These are phyloP conservation scores for Tigriopus japonicus DNA, from an alignment of 1,140 invertebrate genomes.

Conservation along the genomic window DNA sequence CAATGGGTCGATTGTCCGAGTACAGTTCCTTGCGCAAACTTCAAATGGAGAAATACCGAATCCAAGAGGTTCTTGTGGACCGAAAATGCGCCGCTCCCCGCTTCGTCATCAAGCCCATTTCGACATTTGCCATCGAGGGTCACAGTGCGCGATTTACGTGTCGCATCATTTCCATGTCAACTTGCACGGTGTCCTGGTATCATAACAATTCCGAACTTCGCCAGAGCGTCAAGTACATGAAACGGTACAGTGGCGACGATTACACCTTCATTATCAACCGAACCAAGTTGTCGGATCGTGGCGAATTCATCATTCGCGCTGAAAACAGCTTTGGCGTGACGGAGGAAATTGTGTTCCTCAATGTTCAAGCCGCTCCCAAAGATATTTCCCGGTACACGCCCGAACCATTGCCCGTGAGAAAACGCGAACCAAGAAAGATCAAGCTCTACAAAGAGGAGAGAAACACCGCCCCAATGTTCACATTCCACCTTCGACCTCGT, in stretches of 20 bases:
- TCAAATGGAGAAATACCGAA: slow-evolving; percentile 85
- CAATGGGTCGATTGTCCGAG: slow-evolving; percentile 87
- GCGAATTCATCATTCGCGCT: slow-evolving; percentile 89
- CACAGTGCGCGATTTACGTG: slow-evolving; percentile 94
- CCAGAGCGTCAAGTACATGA: slow-evolving; percentile 98
- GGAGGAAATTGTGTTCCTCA: slow-evolving; percentile 90
- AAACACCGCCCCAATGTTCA: slow-evolving; percentile 79
- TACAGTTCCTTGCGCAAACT: slow-evolving; percentile 93
- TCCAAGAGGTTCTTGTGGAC: slow-evolving; percentile 89
- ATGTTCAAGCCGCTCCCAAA: slow-evolving; percentile 77
- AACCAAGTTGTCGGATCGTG: slow-evolving; percentile 78
- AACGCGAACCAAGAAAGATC: slow-evolving; percentile 57
- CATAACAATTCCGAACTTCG: slow-evolving; percentile 79
- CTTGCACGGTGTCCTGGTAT: slow-evolving; percentile 87
- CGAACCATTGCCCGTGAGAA: slow-evolving; percentile 42
- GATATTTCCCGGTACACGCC: slow-evolving; percentile 54
- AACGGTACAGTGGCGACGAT: slow-evolving; percentile 83
- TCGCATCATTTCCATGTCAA: slow-evolving; percentile 78
- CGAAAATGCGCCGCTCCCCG: slow-evolving; percentile 87
- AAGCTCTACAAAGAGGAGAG: slow-evolving; percentile 72
- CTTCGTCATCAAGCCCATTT: slow-evolving; percentile 89
- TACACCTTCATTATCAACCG: slow-evolving; percentile 95
- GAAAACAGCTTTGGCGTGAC: slow-evolving; percentile 93
- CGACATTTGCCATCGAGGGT: slow-evolving; percentile 87
- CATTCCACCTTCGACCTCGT: slow-evolving; percentile 87